Conservation (phyloP, 1,140 invertebrate species). For the Grapholita molesta region DNA sequence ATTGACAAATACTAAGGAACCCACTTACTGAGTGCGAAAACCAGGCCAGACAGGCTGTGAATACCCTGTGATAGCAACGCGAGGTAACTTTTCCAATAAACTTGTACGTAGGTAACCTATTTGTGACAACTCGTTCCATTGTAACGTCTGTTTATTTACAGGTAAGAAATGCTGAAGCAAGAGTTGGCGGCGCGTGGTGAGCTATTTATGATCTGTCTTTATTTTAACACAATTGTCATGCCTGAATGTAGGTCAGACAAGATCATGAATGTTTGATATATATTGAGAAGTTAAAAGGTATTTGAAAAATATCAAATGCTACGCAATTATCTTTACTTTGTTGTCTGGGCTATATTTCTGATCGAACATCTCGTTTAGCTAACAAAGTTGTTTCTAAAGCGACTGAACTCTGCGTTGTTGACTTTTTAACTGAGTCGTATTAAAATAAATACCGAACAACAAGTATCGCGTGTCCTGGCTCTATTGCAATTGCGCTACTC, state of each 20-base stretch:
- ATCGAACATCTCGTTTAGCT: not conserved
- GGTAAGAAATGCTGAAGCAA: conserved; percentile 11
- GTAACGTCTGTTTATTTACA: conserved; percentile 31
- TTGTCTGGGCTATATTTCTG: too few species aligned
- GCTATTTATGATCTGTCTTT: conserved; percentile 1
- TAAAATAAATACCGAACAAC: conserved; percentile 6
- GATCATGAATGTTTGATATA: not conserved
- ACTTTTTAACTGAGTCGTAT: not conserved
- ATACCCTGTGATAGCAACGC: conserved; percentile 28
- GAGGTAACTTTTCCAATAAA: conserved; percentile 22
- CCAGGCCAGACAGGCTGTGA: not conserved
- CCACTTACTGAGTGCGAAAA: not conserved
- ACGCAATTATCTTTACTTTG: too few species aligned
- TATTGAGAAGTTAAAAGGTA: not conserved
- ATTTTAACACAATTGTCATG: not conserved
- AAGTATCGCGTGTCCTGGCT: conserved; percentile 10
- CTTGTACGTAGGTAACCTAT: conserved; percentile 36
- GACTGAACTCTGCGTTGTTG: not conserved
- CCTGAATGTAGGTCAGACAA: not conserved
- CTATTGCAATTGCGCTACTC: conserved; percentile 8
- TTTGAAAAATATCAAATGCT: not conserved
- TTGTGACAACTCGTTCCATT: conserved; percentile 44
- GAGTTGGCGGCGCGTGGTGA: not conserved
- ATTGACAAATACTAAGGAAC: not conserved
- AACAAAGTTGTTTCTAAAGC: not conserved